A percentile compares a stretch with the other conserved stretches of the same genome.
phyloP scores from a whole-genome alignment of 1,140 invertebrate species.

The Pectinophora gossypiella region DNA sequence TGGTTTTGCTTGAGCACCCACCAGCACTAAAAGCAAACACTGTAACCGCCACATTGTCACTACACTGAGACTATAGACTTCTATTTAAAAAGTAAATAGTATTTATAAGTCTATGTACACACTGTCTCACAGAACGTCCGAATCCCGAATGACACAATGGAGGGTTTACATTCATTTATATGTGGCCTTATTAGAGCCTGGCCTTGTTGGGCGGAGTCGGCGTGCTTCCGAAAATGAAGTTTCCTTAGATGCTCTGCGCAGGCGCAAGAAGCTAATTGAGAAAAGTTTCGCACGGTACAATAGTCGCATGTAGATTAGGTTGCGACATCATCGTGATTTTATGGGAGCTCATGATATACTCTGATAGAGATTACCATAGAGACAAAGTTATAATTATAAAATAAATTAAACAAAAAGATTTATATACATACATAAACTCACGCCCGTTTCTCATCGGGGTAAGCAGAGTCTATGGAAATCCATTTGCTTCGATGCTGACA shows the following conservation, averaged over 20 bases:
- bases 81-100: no score
- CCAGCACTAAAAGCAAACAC: slow-evolving; percentile 38
- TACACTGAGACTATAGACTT: no score
- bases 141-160: slow-evolving; percentile 53
- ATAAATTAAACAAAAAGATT: no score
- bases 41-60: slow-evolving; percentile 34
- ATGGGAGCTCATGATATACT: background rate
- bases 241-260: slow-evolving; percentile 29
- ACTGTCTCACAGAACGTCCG: slow-evolving; percentile 20
- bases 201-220: slow-evolving; percentile 38
- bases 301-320: slow-evolving; percentile 40
- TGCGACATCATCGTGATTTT: slow-evolving; percentile 29
- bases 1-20: slow-evolving; percentile 30
- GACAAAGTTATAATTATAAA: no score
- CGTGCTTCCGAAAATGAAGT: slow-evolving; percentile 53
- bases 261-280: slow-evolving; percentile 42
- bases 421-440: no score
- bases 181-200: slow-evolving; percentile 46
- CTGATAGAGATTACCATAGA: no score
- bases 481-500: no score
- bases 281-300: slow-evolving; percentile 66
- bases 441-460: no score
- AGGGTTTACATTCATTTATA: slow-evolving; percentile 62
- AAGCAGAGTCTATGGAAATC: no score
- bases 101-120: no score